These are phyloP conservation scores for Cecropterus lyciades DNA, from an alignment of 1,140 invertebrate genomes.

Conservation along the genomic window DNA sequence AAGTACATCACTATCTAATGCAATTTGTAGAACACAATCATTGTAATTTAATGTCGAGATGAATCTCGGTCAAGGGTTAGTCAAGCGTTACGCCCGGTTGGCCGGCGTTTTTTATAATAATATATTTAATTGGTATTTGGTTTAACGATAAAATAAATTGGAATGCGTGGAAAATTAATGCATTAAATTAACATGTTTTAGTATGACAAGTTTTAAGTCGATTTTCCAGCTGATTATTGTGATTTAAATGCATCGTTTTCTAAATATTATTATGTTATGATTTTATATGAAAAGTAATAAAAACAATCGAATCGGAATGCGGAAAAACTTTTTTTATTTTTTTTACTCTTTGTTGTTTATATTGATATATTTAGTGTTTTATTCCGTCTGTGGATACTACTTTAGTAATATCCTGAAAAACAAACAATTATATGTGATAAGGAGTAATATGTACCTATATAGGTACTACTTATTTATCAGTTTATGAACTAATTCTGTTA, in stretches of 20 bases:
- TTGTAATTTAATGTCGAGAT: slow-evolving; percentile 36
- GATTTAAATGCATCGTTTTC: background rate
- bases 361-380: no score
- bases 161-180: background rate
- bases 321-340: no score
- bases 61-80: slow-evolving; percentile 43
- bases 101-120: slow-evolving; percentile 24
- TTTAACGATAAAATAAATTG: slow-evolving; percentile 2
- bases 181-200: slow-evolving; percentile 4
- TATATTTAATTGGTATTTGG: slow-evolving; percentile 12
- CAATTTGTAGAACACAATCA: slow-evolving; percentile 43
- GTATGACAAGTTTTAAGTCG: background rate
- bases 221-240: background rate
- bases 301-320: no score
- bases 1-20: slow-evolving; percentile 37
- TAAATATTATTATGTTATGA: no score
- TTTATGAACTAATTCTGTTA: no score
- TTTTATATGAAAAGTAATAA: no score
- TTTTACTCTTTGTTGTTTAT: no score
- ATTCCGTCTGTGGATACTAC: no score
- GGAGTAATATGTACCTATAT: no score
- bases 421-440: no score
- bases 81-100: slow-evolving; percentile 28
- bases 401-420: no score
- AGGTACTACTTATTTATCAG: no score